Percentiles rank a stretch among this genome's conserved stretches.
phyloP scores from a whole-genome alignment of 1,140 invertebrate genomes.

The Tetramorium simillimum region DNA sequence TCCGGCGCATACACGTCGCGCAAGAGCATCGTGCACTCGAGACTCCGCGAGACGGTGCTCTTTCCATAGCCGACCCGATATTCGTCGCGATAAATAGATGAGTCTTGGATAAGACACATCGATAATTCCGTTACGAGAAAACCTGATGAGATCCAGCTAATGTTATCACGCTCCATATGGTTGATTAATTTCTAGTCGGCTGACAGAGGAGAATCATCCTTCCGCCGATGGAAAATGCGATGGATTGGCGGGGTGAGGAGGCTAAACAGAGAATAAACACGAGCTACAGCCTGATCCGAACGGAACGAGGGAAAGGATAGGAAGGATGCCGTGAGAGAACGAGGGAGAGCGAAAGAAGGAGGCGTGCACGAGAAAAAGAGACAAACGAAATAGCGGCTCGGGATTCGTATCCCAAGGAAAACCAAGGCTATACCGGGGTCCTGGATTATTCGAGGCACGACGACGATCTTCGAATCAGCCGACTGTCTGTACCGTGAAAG shows the following conservation, averaged over 20 bases:
- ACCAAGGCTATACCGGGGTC: conserved; percentile 71
- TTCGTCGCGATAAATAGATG: conserved; percentile 3
- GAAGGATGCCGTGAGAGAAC: background rate
- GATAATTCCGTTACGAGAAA: conserved; percentile 78
- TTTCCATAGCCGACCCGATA: conserved; percentile 7
- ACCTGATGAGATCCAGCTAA: conserved; percentile 82
- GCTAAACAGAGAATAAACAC: conserved; percentile 73
- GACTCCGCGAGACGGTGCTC: background rate
- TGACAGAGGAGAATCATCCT: conserved; percentile 76
- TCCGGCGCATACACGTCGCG: conserved; percentile 14
- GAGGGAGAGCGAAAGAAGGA: background rate
- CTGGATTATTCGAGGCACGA: conserved; percentile 82
- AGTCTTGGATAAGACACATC: conserved; percentile 16
- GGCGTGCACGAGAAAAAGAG: conserved; percentile 29
- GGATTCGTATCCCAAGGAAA: conserved; percentile 67
- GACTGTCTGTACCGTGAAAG: conserved; percentile 66
- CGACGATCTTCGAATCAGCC: conserved; percentile 69
- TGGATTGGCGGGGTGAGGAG: conserved; percentile 37
- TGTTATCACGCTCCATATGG: conserved; percentile 81
- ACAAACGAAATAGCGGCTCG: conserved; percentile 52
- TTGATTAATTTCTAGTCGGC: conserved; percentile 80
- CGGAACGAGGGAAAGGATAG: conserved; percentile 17
- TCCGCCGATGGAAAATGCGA: conserved; percentile 37
- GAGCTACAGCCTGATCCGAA: conserved; percentile 18
- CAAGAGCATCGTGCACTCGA: background rate